phyloP scores from a whole-genome alignment of 2,888 invertebrate genomes.

The Nasonovia ribisnigri region DNA sequence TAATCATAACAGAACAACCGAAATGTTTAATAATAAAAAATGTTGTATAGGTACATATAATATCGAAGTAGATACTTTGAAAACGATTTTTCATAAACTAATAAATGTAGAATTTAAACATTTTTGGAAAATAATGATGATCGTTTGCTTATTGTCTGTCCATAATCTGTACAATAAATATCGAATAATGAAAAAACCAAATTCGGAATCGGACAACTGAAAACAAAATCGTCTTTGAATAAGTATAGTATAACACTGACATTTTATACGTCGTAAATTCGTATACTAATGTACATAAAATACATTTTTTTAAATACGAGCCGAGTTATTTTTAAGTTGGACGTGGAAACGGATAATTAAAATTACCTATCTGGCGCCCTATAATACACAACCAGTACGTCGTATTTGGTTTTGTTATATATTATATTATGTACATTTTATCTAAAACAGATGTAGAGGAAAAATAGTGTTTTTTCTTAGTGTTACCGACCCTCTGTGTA shows the following conservation, averaged over 20 bases:
- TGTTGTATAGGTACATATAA: neutral
- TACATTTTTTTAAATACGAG: neutral
- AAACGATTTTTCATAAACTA: neutral
- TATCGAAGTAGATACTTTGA: neutral
- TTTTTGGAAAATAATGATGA: neutral
- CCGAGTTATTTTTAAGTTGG: neutral
- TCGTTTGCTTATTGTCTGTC: neutral
- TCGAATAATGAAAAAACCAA: too few relatives aligned
- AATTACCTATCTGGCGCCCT: neutral
- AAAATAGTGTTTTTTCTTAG: neutral
- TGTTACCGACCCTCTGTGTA: neutral
- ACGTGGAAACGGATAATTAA: neutral
- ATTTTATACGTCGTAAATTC: neutral
- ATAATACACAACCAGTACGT: neutral
- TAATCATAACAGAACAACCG: neutral
- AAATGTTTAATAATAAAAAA: neutral
- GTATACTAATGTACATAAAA: too few relatives aligned
- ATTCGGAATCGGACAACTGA: neutral
- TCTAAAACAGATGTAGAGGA: neutral
- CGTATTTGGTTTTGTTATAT: too few relatives aligned
- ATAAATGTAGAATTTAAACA: neutral
- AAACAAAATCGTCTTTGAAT: neutral
- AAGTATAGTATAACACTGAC: too few relatives aligned
- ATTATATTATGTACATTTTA: neutral
- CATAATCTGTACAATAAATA: neutral